A percentile compares a stretch with the other conserved stretches of the same genome.
Conservation (phyloP, 2,113 vertebrate genomes). For the Leptodactylus fuscus region DNA sequence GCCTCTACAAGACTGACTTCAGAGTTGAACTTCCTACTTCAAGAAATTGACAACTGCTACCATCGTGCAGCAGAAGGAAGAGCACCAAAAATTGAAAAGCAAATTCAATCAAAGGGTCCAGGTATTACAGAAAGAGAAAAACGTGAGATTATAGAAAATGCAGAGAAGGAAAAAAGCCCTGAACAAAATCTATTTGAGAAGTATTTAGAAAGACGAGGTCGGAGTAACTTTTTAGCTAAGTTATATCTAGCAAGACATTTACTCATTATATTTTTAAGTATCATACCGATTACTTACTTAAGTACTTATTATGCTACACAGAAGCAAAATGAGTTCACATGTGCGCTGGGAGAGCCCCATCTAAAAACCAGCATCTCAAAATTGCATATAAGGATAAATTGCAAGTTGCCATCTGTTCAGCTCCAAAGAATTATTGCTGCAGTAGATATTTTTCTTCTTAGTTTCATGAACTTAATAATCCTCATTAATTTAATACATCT, state of each 20-base stretch:
- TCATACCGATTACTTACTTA: slow-evolving; percentile 93
- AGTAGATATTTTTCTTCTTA: slow-evolving; percentile 90
- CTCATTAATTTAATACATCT: slow-evolving; percentile 93
- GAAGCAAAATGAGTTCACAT: slow-evolving; percentile 97
- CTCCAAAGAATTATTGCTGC: slow-evolving; percentile 95
- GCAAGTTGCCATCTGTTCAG: slow-evolving; percentile 95
- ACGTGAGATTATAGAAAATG: slow-evolving; percentile 97
- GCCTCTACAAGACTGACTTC: slow-evolving; percentile 97
- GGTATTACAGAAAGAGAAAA: slow-evolving; percentile 93
- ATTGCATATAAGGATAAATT: slow-evolving; percentile 87
- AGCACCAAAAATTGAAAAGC: slow-evolving; percentile 98
- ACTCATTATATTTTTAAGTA: slow-evolving; percentile 96
- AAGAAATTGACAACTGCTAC: slow-evolving; percentile 99
- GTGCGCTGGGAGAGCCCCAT: slow-evolving; percentile 88
- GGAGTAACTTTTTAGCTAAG: slow-evolving; percentile 97
- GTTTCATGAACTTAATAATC: slow-evolving; percentile 96
- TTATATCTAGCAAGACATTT: slow-evolving; percentile 92
- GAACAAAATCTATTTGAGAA: slow-evolving; percentile 99
- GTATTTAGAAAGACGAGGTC: slow-evolving; percentile 92
- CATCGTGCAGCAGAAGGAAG: slow-evolving; percentile 96
- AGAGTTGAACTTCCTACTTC: slow-evolving; percentile 98
- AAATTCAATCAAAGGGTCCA: slow-evolving; percentile 97
- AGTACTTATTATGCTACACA: slow-evolving; percentile 94
- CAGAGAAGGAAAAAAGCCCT: slow-evolving; percentile 97
- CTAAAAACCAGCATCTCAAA: slow-evolving; percentile 85